Base-by-base conservation (phyloP, 1,140 invertebrate genomes). In the Caenorhabditis tropicalis region DNA sequence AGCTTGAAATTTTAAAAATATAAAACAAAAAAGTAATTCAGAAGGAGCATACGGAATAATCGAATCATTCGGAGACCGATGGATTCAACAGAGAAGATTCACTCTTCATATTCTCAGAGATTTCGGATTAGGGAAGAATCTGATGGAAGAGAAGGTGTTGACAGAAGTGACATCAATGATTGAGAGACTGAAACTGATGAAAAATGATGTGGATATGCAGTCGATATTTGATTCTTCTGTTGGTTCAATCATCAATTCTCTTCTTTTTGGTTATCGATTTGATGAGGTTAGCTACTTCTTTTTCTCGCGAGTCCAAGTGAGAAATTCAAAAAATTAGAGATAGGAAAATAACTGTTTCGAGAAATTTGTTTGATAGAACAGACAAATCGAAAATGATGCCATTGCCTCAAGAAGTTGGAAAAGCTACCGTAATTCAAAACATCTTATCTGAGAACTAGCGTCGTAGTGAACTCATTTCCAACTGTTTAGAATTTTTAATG, bases 81-180 rank as follows among this genome's bases (percentile, higher is more conserved):
- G 65, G 65, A n/a, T 74, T 74, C 65, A 74, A 10, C 65, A 74
- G 10, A 39, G 65, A 43, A 39, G 65, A 74, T 74, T 74, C 15
- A 36, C 65, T 19, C 33, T 74, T 12, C 65, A 74, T 27, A 46
- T 74, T 46, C 21, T 74, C 7, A 21, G 65, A 43, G 65, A 74
- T 74, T 74, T 74, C n/a, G 65, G 65, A 27, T 74, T 74, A 36
- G 65, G 65, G 7, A 74, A 74, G 65, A 74, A 43, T 46, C 46
- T 74, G 65, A 74, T 74, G 65, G 65, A 74, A 7, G 65, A 74
- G 15, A 74, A 74, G 65, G 65, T 46, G 5, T 16, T 70, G 5
- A 27, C 31, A n/a, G 65, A 74, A 74, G 65, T 74, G 16, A 24
- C 33, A 3, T n/a, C 33, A 74, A 74, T 74, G 65, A 43, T 74